Evolutionary conservation across 1,140 invertebrate genomes (phyloP), one percentile per base, ranked within the genome.

Genomic region (Aphaenogaster rudis): DNA sequence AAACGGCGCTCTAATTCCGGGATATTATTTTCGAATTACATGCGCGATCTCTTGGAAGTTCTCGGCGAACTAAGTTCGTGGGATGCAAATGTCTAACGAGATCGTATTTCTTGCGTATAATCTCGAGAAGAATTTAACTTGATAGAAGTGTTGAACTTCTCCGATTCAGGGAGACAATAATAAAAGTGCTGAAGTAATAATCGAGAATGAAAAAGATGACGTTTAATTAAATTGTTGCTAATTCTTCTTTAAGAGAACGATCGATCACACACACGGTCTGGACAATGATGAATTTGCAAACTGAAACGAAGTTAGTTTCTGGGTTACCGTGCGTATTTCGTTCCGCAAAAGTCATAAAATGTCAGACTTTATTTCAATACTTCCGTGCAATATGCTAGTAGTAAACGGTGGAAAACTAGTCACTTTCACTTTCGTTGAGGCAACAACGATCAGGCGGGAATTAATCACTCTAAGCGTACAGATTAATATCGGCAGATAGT

Each of bases 401-500:
- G 28, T 28, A 82, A 57, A 84, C 80, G 45, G 54, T 72, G 67
- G 42, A 54, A 48, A 84, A 84, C 42, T 48, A 48, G 69, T 45
- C 54, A 63, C 80, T 84, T 84, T 84, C 80, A 84, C 69, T 84
- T 59, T 84, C 54, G 42, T 76, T 57, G 28, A 61, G 39, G 54
- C 28, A 74, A 74, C 80, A 84, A 84, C 80, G 80, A 84, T 84
- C 57, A 63, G 80, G 69, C 67, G 69, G 28, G 33, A 76, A 63
- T 74, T 84, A 84, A 84, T 69, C 67, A 74, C 59, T 57, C 9
- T 45, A 54, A 89, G 86, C 54, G 76, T 89, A 63, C 39, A 77
- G 88, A 89, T 90, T 80, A 89, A 80, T 90, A 88, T 82, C 67
- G 74, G 42, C n/a, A 59, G 80, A 81, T 88, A 82, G 71, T 80